These are phyloP conservation scores for Synergus gifuensis DNA, from an alignment of 2,888 invertebrate genomes.

Conservation along the genomic window DNA sequence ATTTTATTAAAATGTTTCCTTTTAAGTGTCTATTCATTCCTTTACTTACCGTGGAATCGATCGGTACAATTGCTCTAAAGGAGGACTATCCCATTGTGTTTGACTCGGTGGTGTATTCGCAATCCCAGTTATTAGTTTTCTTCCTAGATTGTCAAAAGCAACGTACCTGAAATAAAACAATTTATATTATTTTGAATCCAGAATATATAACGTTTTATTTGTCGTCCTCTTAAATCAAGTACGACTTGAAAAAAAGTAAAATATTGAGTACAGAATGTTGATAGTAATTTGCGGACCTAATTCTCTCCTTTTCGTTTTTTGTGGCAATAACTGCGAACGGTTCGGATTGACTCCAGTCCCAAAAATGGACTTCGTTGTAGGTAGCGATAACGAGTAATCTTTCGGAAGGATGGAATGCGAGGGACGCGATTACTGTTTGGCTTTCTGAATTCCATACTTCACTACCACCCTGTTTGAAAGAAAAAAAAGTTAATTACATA, in stretches of 20 bases:
- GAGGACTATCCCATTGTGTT: constrained; percentile 79
- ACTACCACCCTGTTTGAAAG: constrained; percentile 85
- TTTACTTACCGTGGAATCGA: constrained; percentile 52
- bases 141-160: constrained; percentile 89
- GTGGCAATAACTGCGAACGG: constrained; percentile 88
- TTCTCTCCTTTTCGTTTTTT: constrained; percentile 88
- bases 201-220: too few species aligned
- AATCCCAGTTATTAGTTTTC: constrained; percentile 91
- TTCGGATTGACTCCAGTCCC: constrained; percentile 91
- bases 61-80: constrained; percentile 60
- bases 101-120: constrained; percentile 80
- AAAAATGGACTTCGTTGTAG: constrained; percentile 90
- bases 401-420: constrained; percentile 92
- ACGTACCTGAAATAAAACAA: constrained; percentile 83
- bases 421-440: constrained; percentile 89
- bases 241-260: neutral
- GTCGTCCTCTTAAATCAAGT: neutral
- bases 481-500: constrained; percentile 26
- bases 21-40: neutral
- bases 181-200: neutral
- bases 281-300: constrained; percentile 80
- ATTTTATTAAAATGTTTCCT: neutral
- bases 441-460: constrained; percentile 89
- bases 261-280: constrained; percentile 26
- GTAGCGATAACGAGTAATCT: constrained; percentile 92